These are phyloP conservation scores for Gonioctena quinquepunctata DNA, from an alignment of 1,140 invertebrate species.

Conservation along the genomic window DNA sequence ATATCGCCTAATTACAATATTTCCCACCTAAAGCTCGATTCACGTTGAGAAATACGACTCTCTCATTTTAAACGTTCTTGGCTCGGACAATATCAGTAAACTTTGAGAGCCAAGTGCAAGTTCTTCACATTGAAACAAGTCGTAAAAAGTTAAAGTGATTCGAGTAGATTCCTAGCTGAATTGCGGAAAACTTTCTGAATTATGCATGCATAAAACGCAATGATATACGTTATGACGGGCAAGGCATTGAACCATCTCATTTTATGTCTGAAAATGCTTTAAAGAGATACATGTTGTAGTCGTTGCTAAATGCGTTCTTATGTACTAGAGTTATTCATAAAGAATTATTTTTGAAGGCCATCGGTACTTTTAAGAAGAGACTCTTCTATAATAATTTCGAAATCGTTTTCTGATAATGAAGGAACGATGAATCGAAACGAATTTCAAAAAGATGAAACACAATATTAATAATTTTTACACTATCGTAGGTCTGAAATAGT, in stretches of 20 bases:
- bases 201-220: neutral
- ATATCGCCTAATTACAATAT: no score
- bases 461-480: no score
- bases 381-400: no score
- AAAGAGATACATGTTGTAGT: neutral
- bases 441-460: no score
- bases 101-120: neutral
- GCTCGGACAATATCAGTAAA: constrained; percentile 6
- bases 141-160: neutral
- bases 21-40: neutral
- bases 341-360: no score
- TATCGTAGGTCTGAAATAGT: no score
- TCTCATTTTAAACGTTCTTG: neutral
- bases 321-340: no score
- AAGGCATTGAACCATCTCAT: neutral
- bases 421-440: no score
- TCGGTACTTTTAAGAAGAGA: no score
- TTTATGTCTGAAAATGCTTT: neutral
- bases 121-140: constrained; percentile 3
- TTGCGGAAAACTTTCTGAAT: constrained; percentile 8
- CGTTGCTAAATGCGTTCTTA: neutral
- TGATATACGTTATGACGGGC: neutral
- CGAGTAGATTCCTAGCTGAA: neutral
- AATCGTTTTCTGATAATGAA: no score
- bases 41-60: neutral